Percentiles rank a stretch among this genome's conserved stretches.
Conservation (phyloP, 1,140 invertebrate genomes). For the Leptopilina boulardi region DNA sequence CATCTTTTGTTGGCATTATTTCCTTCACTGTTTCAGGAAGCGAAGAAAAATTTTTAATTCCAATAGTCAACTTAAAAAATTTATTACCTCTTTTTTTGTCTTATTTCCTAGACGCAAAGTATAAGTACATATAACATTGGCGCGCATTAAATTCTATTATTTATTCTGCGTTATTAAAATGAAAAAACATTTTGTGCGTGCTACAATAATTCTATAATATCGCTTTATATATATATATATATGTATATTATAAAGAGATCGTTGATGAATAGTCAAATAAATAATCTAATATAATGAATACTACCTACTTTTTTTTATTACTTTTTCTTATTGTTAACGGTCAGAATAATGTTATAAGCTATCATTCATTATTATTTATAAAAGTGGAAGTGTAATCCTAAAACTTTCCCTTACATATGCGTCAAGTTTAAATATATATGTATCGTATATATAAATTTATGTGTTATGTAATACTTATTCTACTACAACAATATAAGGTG, state of each 20-base stretch:
- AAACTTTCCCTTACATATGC: not conserved
- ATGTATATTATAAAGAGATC: slow-evolving; percentile 1
- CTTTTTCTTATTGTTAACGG: not conserved
- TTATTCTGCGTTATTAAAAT: not conserved
- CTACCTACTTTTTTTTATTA: slow-evolving; percentile 1
- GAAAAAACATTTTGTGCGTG: slow-evolving; percentile 9
- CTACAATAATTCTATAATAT: too few relatives aligned
- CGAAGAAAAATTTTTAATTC: not conserved
- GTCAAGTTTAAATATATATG: not conserved
- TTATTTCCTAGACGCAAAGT: not conserved
- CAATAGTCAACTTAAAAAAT: not conserved
- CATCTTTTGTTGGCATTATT: not conserved
- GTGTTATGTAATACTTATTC: slow-evolving; percentile 1
- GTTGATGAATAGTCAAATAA: slow-evolving; percentile 2
- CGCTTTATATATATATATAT: too few relatives aligned
- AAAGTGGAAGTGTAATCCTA: slow-evolving; percentile 13
- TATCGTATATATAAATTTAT: not conserved
- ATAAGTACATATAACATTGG: not conserved
- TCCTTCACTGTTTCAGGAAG: not conserved
- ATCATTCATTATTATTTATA: slow-evolving; percentile 2
- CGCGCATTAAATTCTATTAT: not conserved
- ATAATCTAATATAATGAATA: not conserved
- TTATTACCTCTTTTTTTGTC: not conserved
- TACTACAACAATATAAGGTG: not conserved
- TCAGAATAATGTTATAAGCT: not conserved